phyloP scores from a whole-genome alignment of 2,797 vertebrate species.

The Podarcis siculus region DNA sequence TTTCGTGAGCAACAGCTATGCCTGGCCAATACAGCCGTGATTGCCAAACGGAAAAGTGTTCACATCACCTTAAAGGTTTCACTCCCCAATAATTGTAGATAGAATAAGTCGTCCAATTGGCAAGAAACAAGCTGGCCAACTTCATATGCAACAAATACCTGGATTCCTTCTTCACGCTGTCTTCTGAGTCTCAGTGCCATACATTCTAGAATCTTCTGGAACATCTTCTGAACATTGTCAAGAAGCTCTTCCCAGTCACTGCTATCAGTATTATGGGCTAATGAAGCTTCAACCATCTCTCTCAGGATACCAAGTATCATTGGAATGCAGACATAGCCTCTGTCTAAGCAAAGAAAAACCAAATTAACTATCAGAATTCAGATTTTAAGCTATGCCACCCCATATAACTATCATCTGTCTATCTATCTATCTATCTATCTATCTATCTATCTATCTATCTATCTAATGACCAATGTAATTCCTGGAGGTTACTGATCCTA shows the following conservation, averaged over 20 bases:
- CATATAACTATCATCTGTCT: too few relatives aligned
- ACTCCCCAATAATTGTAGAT: background rate
- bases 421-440: too few relatives aligned
- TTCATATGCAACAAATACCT: conserved; percentile 74
- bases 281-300: conserved; percentile 81
- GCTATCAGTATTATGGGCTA: conserved; percentile 64
- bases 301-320: conserved; percentile 83
- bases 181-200: conserved; percentile 81
- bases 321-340: conserved; percentile 83
- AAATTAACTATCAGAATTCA: background rate
- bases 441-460: too few relatives aligned
- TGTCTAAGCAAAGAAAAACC: conserved; percentile 75
- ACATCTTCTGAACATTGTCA: conserved; percentile 83
- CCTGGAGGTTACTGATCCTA: background rate
- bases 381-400: background rate
- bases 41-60: background rate
- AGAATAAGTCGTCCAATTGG: too few relatives aligned
- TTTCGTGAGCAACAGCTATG: background rate
- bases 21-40: background rate
- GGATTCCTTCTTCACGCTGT: conserved; percentile 82
- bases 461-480: too few relatives aligned
- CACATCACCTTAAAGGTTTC: background rate
- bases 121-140: background rate
- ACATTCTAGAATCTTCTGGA: conserved; percentile 90
- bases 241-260: conserved; percentile 72